Conservation (phyloP, 2,113 vertebrate genomes). For the Scomber japonicus region DNA sequence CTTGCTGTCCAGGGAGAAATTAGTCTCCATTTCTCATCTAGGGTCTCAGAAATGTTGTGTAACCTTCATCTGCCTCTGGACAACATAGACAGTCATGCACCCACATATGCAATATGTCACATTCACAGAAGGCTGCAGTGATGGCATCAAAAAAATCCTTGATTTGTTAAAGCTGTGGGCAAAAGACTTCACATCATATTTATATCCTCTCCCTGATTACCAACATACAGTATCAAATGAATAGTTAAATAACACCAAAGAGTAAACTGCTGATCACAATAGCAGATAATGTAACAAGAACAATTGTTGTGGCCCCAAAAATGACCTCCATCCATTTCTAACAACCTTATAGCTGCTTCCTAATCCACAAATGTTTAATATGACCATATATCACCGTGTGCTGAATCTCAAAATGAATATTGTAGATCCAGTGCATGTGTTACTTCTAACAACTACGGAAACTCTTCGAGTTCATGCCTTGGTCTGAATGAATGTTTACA, state of each 20-base stretch:
- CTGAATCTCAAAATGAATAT: too few relatives aligned
- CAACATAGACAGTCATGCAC: slow-evolving; percentile 30
- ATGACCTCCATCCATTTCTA: too few relatives aligned
- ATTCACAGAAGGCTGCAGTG: not conserved
- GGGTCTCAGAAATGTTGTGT: slow-evolving; percentile 44
- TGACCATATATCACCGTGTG: too few relatives aligned
- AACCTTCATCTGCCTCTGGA: slow-evolving; percentile 52
- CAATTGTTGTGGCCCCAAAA: not conserved
- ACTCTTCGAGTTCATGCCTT: too few relatives aligned
- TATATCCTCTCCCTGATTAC: not conserved
- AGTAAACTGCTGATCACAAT: not conserved
- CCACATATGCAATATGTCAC: slow-evolving; percentile 48
- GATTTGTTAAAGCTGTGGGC: slow-evolving; percentile 12
- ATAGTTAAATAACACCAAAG: not conserved
- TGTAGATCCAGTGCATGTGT: too few relatives aligned
- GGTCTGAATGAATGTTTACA: too few relatives aligned
- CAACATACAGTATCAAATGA: not conserved
- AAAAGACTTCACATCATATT: slow-evolving; percentile 13
- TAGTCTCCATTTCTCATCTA: slow-evolving; percentile 48
- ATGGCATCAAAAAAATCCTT: slow-evolving; percentile 3
- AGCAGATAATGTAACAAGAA: not conserved
- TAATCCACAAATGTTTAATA: too few relatives aligned
- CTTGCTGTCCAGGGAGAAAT: slow-evolving; percentile 25
- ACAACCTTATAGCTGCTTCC: too few relatives aligned
- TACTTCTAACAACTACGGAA: too few relatives aligned